phyloP scores from a whole-genome alignment of 2,888 invertebrate species.

The Pristionchus maxplancki region DNA sequence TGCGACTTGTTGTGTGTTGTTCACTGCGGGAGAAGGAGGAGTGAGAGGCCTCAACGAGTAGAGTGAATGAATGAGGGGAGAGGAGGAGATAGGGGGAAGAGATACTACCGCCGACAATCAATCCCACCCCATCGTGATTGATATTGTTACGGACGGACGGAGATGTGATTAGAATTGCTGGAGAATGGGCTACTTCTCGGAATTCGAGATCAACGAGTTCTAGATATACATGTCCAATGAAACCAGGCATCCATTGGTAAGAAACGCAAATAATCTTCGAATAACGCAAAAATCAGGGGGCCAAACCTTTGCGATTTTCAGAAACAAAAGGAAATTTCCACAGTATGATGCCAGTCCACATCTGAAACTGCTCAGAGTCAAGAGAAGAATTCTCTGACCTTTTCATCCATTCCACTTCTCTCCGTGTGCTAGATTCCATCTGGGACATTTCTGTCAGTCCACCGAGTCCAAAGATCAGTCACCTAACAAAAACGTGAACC shows the following conservation, averaged over 20 bases:
- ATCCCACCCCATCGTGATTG: neutral
- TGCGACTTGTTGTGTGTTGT: conserved; percentile 39
- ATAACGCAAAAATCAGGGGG: too few relatives aligned
- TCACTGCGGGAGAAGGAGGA: neutral
- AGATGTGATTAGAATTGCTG: neutral
- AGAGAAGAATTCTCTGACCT: conserved; percentile 32
- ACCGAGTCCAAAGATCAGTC: neutral
- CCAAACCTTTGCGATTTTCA: neutral
- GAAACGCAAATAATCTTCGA: too few relatives aligned
- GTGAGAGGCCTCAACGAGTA: conserved; percentile 7
- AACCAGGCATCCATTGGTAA: too few relatives aligned
- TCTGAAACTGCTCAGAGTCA: conserved; percentile 19
- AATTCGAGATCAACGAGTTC: too few relatives aligned
- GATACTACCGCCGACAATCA: neutral
- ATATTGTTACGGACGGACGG: neutral
- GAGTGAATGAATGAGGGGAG: conserved; percentile 39
- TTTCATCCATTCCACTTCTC: neutral
- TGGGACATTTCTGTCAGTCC: neutral
- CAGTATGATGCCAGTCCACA: neutral
- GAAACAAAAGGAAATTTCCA: neutral
- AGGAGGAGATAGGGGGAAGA: conserved; percentile 14
- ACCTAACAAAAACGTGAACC: neutral
- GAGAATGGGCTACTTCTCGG: too few relatives aligned
- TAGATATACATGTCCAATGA: too few relatives aligned
- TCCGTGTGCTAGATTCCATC: conserved; percentile 18